phyloP scores from a whole-genome alignment of 2,888 invertebrate species.

The Chaitophorus viminalis region DNA sequence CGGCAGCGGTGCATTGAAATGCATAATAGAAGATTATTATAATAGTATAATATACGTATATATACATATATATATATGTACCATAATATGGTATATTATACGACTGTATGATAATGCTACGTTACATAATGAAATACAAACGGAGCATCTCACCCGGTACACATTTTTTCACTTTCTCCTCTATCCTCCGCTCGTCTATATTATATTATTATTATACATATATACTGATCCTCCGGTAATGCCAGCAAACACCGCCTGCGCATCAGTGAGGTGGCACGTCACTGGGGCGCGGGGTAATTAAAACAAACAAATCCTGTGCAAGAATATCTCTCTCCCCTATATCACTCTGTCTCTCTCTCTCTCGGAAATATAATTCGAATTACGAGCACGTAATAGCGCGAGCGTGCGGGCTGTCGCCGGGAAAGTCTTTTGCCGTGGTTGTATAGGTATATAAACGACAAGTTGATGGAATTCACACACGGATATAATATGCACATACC shows the following conservation, averaged over 20 bases:
- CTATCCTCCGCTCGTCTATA: not conserved
- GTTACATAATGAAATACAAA: too few relatives aligned
- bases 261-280: not conserved
- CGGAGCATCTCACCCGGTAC: not conserved
- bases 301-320: conserved; percentile 45
- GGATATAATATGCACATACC: not conserved
- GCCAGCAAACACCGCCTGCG: not conserved
- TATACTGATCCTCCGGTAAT: not conserved
- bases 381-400: conserved; percentile 24
- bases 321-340: not conserved
- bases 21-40: too few relatives aligned
- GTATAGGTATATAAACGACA: conserved; percentile 42
- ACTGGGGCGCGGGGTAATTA: conserved; percentile 41
- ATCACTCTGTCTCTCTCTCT: not conserved
- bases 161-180: not conserved
- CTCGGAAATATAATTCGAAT: conserved; percentile 53
- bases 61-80: too few relatives aligned
- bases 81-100: too few relatives aligned
- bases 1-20: too few relatives aligned
- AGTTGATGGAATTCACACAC: conserved; percentile 48
- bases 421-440: not conserved
- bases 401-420: not conserved
- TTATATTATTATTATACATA: too few relatives aligned
- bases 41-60: too few relatives aligned
- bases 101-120: too few relatives aligned